Percentiles rank a stretch among this genome's conserved stretches.
These are phyloP conservation scores for Athene cunicularia DNA, from an alignment of 2,113 vertebrate genomes.

Conservation along the genomic window DNA sequence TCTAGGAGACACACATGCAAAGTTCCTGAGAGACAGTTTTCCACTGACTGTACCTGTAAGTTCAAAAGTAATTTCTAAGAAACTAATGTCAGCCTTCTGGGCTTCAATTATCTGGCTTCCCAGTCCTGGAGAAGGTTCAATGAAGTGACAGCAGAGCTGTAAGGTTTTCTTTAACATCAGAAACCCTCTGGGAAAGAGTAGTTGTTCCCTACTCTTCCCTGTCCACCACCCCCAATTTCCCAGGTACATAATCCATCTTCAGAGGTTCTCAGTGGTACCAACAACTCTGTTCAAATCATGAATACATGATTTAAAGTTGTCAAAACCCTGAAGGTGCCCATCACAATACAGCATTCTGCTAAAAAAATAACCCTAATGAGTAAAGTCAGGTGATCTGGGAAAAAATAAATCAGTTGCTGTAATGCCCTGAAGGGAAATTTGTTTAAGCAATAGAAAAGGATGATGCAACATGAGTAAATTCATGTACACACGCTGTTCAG, in stretches of 20 bases:
- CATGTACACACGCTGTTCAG: not conserved
- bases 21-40: not conserved
- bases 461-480: not conserved
- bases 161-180: not conserved
- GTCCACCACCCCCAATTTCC: not conserved
- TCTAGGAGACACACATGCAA: not conserved
- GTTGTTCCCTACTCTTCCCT: not conserved
- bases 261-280: not conserved
- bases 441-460: not conserved
- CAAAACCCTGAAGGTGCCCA: not conserved
- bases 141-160: not conserved
- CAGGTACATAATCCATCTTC: not conserved
- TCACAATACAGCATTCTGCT: not conserved
- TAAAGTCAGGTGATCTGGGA: not conserved
- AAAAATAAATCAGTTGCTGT: not conserved
- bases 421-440: not conserved
- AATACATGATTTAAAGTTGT: not conserved
- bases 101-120: not conserved
- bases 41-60: not conserved
- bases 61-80: not conserved
- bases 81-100: not conserved
- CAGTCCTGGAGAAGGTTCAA: not conserved
- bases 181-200: accelerated
- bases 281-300: not conserved
- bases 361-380: not conserved